Evolutionary conservation across 2,888 invertebrate genomes (phyloP).

Genomic region (Chrysina gloriosa): DNA sequence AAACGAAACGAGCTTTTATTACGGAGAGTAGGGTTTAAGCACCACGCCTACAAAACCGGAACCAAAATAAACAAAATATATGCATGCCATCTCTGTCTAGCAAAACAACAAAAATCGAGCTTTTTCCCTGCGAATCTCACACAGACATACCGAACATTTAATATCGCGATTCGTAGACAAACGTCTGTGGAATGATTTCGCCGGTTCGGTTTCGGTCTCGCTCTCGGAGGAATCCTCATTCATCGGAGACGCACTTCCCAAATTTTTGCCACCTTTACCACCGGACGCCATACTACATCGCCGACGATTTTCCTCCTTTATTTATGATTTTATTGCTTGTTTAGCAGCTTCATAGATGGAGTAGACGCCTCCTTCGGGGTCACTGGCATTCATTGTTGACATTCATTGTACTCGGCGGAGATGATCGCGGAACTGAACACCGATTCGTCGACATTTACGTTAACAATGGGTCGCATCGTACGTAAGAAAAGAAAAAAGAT

Average conservation of each 20-base stretch:
- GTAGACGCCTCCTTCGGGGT: constrained; percentile 35
- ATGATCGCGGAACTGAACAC: too few relatives aligned
- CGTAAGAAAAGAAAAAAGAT: too few relatives aligned
- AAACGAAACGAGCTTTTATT: constrained; percentile 35
- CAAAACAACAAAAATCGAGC: constrained; percentile 47
- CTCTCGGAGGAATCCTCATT: constrained; percentile 80
- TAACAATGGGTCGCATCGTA: too few relatives aligned
- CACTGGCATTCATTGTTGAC: constrained; percentile 40
- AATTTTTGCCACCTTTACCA: constrained; percentile 60
- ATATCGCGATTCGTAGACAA: constrained; percentile 87
- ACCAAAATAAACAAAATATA: constrained; percentile 51
- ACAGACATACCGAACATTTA: constrained; percentile 78
- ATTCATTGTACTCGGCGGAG: background rate
- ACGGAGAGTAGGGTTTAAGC: constrained; percentile 31
- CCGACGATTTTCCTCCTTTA: constrained; percentile 49
- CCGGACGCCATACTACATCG: constrained; percentile 59
- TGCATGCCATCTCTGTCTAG: constrained; percentile 54
- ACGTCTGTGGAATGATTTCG: constrained; percentile 79
- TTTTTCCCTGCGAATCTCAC: constrained; percentile 45
- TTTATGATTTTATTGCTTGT: constrained; percentile 43
- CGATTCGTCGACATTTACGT: too few relatives aligned
- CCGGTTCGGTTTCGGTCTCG: constrained; percentile 85
- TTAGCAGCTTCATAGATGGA: constrained; percentile 41
- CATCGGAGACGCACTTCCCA: constrained; percentile 59
- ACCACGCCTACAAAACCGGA: constrained; percentile 51